A percentile compares a stretch with the other conserved stretches of the same genome.
phyloP scores from a whole-genome alignment of 2,888 invertebrate species.

The Eupithecia subumbrata region DNA sequence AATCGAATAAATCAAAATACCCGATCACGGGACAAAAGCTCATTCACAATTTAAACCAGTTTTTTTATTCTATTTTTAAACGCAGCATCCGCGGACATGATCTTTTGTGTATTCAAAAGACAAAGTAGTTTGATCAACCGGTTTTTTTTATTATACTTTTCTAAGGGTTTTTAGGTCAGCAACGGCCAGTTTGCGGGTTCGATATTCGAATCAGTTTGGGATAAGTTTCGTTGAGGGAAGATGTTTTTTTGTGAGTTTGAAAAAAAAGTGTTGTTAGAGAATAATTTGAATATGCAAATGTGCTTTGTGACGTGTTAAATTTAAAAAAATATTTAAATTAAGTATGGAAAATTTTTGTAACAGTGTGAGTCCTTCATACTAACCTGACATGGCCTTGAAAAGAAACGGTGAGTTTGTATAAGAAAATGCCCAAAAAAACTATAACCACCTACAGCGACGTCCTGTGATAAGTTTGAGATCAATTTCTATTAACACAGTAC shows the following conservation, averaged over 20 bases:
- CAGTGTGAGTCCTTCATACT: background rate
- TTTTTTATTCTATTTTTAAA: slow-evolving; percentile 63
- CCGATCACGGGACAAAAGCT: slow-evolving; percentile 79
- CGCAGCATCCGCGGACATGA: slow-evolving; percentile 80
- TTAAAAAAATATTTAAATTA: background rate
- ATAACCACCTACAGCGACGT: too few species aligned
- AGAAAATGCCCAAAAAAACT: too few species aligned
- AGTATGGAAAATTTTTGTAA: background rate
- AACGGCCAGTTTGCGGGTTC: slow-evolving; percentile 63
- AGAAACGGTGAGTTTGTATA: background rate
- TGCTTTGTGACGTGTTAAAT: background rate
- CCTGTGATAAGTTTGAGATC: too few species aligned
- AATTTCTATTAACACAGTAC: too few species aligned
- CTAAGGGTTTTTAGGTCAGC: slow-evolving; percentile 74
- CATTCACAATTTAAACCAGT: slow-evolving; percentile 75
- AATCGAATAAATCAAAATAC: slow-evolving; percentile 84
- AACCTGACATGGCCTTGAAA: background rate
- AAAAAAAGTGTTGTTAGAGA: background rate
- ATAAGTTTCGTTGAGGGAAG: slow-evolving; percentile 42
- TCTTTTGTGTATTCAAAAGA: slow-evolving; percentile 73
- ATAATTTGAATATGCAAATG: background rate
- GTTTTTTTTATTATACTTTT: slow-evolving; percentile 64
- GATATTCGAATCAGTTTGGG: slow-evolving; percentile 60
- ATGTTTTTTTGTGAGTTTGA: slow-evolving; percentile 24
- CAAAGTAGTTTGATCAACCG: slow-evolving; percentile 73